Conservation (phyloP, 2,797 vertebrate genomes). For the Sylvilagus floridanus region DNA sequence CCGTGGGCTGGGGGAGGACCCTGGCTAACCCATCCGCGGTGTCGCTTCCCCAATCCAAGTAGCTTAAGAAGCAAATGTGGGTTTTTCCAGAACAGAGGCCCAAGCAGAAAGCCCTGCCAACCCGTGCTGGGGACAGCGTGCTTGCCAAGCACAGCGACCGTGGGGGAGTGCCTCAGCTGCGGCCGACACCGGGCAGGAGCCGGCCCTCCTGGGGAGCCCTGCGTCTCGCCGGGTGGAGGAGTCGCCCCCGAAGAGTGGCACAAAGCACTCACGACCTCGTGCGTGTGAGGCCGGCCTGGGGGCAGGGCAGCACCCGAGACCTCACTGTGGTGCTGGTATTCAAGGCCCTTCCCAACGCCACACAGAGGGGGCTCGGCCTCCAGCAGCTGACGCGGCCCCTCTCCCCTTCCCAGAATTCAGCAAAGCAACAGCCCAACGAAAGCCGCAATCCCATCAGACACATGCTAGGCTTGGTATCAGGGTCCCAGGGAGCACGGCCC, state of each 20-base stretch:
- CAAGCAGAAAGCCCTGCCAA: slow-evolving; percentile 39
- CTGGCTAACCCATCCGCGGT: background rate
- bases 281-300: too few relatives aligned
- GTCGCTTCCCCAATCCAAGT: slow-evolving; percentile 61
- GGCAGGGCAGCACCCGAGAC: background rate
- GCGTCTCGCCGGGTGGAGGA: background rate
- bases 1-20: background rate
- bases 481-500: slow-evolving; percentile 68
- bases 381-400: slow-evolving; percentile 30
- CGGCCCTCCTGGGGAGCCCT: background rate
- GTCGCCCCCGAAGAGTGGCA: background rate
- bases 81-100: slow-evolving; percentile 70
- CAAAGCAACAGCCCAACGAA: slow-evolving; percentile 74
- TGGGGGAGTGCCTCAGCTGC: background rate
- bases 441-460: slow-evolving; percentile 60
- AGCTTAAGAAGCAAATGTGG: slow-evolving; percentile 80
- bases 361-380: slow-evolving; percentile 3
- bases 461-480: slow-evolving; percentile 81
- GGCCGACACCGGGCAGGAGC: slow-evolving; percentile 19
- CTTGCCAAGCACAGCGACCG: slow-evolving; percentile 42
- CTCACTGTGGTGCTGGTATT: background rate
- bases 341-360: background rate
- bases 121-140: background rate
- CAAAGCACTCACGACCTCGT: background rate
- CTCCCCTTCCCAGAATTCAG: slow-evolving; percentile 73